Evolutionary conservation across 2,113 vertebrate species (phyloP), one percentile per base, ranked within the genome.

Genomic region (Cyphomyrus plagiostoma): DNA sequence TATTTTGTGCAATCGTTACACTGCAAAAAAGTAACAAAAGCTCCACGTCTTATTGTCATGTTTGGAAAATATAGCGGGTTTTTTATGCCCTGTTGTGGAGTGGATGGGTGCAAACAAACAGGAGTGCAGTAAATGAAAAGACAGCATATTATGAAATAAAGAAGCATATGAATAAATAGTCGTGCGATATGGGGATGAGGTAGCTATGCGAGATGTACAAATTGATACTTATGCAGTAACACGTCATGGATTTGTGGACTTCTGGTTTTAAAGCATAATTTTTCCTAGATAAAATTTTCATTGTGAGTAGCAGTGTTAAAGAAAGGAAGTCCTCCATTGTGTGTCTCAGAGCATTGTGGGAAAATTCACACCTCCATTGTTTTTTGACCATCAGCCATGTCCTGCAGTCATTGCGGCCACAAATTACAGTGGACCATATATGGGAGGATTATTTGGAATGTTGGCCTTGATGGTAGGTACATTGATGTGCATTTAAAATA

Each of bases 391-490:
- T 48, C 66, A 88, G 88, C 0, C 66, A 15, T 88, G 88, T 74
- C 46, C 66, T 35, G 0, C 0, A 8, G 45, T 10, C n/a, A 88
- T 88, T 39, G 9, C 6, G 1, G 5, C 0, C n/a, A 26, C 21
- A 62, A 3, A 8, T 9, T 77, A 46, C n/a, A 80, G 48, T 88
- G n/a, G n/a, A n/a, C n/a, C n/a, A n/a, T n/a, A n/a, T 15, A 26
- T 88, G n/a, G 66, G 88, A 42, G 66, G 88, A 35, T 77, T 88
- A 15, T 3, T 80, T 30, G 88, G 62, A 88, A 35, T 17, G 21
- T 17, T 48, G 39, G 46, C 46, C 23, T 17, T 89, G 48, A 77
- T 89, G 88, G 88, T 89, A 89, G 17, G 88, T 45, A 70, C 56
- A 62, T 9, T 42, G 30, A 74, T 35, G 30, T 74, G 13, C 70